Evolutionary conservation across 1,140 invertebrate genomes (phyloP), one percentile per base, ranked within the genome.

Genomic region (Drosophila pruinosa): DNA sequence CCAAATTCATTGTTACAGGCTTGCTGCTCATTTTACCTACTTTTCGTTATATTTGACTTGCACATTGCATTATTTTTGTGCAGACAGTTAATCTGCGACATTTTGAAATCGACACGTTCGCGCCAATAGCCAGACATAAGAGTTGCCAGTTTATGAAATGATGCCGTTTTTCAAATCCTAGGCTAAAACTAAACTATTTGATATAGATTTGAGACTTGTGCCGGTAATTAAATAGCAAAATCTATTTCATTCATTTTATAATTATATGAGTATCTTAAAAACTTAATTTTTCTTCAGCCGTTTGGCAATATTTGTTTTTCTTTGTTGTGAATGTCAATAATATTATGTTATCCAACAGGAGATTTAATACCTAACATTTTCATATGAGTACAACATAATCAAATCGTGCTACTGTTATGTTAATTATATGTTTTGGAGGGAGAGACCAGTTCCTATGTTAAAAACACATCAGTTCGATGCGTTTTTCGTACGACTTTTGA

Each of bases 41-140:
- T 36, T 69, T 72, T 75, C 72, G 22, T 22, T 50, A 41, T 45
- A 53, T 70, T 41, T 54, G 59, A 57, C 58, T 78, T 65, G 56
- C 61, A 65, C 17, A 31, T 57, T 77, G 65, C 61, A 56, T 45
- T 14, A 58, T 59, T 39, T 47, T 38, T 36, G 1, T 47, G 34
- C 36, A 63, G 36, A 36, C 65, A 15, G 19, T 26, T 80, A 80
- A 80, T 80, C 73, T 64, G 56, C 41, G 12, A 41, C 41, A 74
- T 63, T 77, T 85, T 86, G 0, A 64, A 85, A 77, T 38, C 24
- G 47, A 26, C 80, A 85, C 80, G 80, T 39, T 19, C 75, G 61
- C 72, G 76, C 53, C 38, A 57, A 54, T 28, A 17, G 17, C 6
- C 3, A 39, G 17, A 26, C 38, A 26, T 3, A 0, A 4, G n/a